These are phyloP conservation scores for Ormyrus nitidulus DNA, from an alignment of 2,888 invertebrate species.

Conservation along the genomic window DNA sequence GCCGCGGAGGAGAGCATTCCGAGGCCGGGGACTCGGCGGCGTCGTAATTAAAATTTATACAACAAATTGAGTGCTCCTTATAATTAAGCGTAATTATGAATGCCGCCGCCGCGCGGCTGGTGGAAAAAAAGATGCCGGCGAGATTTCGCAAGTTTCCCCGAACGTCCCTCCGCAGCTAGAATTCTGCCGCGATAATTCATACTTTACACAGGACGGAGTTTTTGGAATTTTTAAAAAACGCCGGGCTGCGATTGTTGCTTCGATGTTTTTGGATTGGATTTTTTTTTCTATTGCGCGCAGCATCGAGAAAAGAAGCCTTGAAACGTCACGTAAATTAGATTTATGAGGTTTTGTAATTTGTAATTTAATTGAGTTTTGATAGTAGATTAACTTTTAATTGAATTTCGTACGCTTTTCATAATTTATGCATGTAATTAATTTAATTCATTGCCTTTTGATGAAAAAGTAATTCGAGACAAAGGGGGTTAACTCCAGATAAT, in stretches of 20 bases:
- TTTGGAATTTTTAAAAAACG: too few relatives aligned
- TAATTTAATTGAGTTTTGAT: slow-evolving; percentile 38
- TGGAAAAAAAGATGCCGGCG: slow-evolving; percentile 19
- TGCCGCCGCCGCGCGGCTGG: neutral
- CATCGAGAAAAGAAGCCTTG: too few relatives aligned
- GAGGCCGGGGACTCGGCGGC: neutral
- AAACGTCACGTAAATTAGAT: too few relatives aligned
- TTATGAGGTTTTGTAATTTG: too few relatives aligned
- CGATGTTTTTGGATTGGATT: too few relatives aligned
- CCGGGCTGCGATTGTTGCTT: too few relatives aligned
- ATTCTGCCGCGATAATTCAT: slow-evolving; percentile 11
- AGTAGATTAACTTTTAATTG: slow-evolving; percentile 44
- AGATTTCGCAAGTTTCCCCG: slow-evolving; percentile 36
- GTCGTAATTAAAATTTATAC: slow-evolving; percentile 43
- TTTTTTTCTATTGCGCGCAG: too few relatives aligned
- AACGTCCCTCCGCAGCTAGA: slow-evolving; percentile 23
- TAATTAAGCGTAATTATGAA: slow-evolving; percentile 43
- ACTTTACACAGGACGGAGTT: too few relatives aligned
- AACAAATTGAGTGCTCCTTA: slow-evolving; percentile 36
- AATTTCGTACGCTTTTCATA: slow-evolving; percentile 13
- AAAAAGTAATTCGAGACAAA: neutral
- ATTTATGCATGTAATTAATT: slow-evolving; percentile 41
- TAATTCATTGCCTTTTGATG: slow-evolving; percentile 6
- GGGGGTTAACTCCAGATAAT: neutral
- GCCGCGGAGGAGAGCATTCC: neutral